Percentiles rank a stretch among this genome's conserved stretches.
Conservation (phyloP, 92 coral and sea anemone genomes). For the Bergia puertoricense region DNA sequence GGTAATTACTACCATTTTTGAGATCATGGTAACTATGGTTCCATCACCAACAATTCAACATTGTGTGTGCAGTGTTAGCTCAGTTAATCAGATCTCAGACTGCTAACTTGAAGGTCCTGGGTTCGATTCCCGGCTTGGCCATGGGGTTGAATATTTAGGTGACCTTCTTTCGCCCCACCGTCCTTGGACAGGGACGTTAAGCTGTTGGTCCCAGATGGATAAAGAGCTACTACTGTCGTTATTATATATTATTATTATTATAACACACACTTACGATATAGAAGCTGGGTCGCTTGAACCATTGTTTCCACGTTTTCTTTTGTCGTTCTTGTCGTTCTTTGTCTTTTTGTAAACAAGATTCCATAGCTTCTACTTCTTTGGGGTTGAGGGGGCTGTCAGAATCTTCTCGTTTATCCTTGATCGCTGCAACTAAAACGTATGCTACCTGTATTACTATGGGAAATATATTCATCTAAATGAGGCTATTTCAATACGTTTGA, state of each 20-base stretch:
- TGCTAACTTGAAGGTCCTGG: no score
- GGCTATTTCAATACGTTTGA: background rate
- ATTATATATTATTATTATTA: no score
- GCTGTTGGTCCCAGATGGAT: no score
- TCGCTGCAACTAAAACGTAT: slow-evolving; percentile 15
- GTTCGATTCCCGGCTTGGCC: no score
- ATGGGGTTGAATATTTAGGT: no score
- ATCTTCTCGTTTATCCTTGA: slow-evolving; percentile 6
- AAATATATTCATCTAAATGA: background rate
- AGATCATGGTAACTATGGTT: background rate
- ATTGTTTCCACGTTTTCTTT: slow-evolving; percentile 64
- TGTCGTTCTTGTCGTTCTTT: slow-evolving; percentile 40
- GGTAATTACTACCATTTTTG: no score
- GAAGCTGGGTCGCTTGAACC: slow-evolving; percentile 77
- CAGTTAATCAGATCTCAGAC: no score
- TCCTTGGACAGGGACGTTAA: no score
- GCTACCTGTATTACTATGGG: background rate
- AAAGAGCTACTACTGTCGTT: no score
- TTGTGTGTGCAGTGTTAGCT: no score
- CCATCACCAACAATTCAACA: no score
- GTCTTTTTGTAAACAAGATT: slow-evolving; percentile 56
- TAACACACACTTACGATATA: slow-evolving; percentile 59
- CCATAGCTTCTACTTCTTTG: slow-evolving; percentile 66
- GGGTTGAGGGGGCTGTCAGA: slow-evolving; percentile 22
- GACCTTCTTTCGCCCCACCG: no score